Base-by-base conservation (phyloP, 2,113 vertebrate species). In the Trogon melanurus region DNA sequence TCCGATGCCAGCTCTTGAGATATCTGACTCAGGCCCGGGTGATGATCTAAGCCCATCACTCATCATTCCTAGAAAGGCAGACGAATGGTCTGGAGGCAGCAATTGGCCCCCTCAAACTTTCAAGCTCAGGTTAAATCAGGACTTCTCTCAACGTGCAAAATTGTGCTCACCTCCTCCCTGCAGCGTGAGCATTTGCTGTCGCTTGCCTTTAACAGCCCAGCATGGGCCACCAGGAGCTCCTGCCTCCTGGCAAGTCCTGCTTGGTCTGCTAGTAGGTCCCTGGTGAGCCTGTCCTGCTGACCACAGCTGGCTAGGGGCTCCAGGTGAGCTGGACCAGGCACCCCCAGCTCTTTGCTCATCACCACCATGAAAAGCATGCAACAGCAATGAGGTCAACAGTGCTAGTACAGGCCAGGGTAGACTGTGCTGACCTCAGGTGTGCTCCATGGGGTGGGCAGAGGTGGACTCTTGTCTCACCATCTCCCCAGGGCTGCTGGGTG, bases 201-300 rank as follows among this genome's bases (percentile, higher is more conserved):
- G 29, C 47, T 86, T 0, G 0, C 29, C 53, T 89, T 74, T 0
- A 0, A 0, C 34, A 91, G 66, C 26, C 25, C 4, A 0, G 23
- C 23, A 29, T 3, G 13, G 41, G 54, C 20, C 50, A 54, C 32
- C 44, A 47, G 80, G 17, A 92, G 38, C 47, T 38, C 30, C 74
- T 58, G 38, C 16, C 22, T 50, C 29, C 51, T 16, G 36, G 45
- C 23, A 50, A 1, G 3, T 9, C 34, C 27, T 44, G 36, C 41
- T n/a, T 53, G 26, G 17, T 70, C 48, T 23, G 54, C 53, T 30
- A 48, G 50, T 34, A 67, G 34, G 25, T 47, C 30, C 47, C 15
- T 76, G 56, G 32, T 16, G 41, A 90, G n/a, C 26, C 47, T 6
- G 3, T 53, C 58, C 62, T 72, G 62, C 53, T 29, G 47, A 62